phyloP scores from a whole-genome alignment of 2,797 vertebrate species.

The Cyprinodon diabolis region DNA sequence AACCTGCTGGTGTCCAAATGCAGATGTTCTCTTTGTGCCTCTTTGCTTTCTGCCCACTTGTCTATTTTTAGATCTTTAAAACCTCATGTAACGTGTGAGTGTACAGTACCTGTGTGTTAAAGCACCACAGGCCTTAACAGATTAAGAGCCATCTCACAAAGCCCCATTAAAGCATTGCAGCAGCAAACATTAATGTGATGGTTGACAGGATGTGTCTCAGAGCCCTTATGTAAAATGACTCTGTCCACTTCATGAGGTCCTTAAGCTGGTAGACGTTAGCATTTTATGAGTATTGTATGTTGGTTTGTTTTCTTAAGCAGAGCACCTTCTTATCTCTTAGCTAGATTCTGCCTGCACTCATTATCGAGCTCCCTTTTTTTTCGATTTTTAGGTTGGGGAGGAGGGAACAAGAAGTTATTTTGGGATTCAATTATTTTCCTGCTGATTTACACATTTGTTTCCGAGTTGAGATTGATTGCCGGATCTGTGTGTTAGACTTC shows the following conservation, averaged over 20 bases:
- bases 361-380: constrained; percentile 37
- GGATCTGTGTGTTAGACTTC: constrained; percentile 8
- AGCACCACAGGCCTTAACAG: not conserved
- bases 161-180: constrained; percentile 35
- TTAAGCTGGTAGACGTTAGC: constrained; percentile 7
- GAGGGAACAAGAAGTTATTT: constrained; percentile 64
- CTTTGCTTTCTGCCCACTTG: constrained; percentile 1
- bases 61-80: constrained; percentile 17
- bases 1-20: constrained; percentile 8
- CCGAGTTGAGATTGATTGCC: constrained; percentile 32
- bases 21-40: constrained; percentile 20
- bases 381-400: constrained; percentile 28
- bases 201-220: constrained; percentile 40
- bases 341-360: constrained; percentile 11
- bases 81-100: constrained; percentile 6
- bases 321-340: constrained; percentile 6
- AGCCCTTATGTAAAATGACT: constrained; percentile 38
- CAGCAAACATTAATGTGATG: constrained; percentile 28
- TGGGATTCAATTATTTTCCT: constrained; percentile 73
- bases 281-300: not conserved
- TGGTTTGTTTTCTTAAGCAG: constrained; percentile 2
- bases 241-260: constrained; percentile 11
- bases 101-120: not conserved
- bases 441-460: constrained; percentile 67
- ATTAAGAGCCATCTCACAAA: constrained; percentile 20